Percentiles rank a stretch among this genome's conserved stretches.
Conservation (phyloP, 2,113 vertebrate genomes). For the Leucoraja erinaceus region DNA sequence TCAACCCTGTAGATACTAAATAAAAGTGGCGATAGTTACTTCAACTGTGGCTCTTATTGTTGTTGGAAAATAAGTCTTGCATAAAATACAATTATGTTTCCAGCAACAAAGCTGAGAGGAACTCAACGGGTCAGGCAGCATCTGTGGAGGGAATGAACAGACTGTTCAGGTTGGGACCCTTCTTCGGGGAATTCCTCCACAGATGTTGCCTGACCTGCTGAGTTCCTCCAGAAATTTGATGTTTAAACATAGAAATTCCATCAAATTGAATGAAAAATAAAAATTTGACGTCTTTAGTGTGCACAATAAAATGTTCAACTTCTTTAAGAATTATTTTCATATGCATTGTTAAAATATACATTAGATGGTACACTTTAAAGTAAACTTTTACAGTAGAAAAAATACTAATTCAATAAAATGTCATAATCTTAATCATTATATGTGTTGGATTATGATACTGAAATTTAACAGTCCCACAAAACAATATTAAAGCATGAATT, state of each 20-base stretch:
- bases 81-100: neutral
- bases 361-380: neutral
- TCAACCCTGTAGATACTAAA: neutral
- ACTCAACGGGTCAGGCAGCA: no score
- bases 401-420: neutral
- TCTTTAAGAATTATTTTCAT: neutral
- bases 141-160: no score
- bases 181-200: no score
- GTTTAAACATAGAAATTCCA: no score
- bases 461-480: neutral
- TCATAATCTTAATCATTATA: neutral
- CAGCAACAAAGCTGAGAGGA: no score
- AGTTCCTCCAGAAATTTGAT: no score
- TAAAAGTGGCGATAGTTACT: neutral
- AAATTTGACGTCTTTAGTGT: no score
- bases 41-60: neutral
- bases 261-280: no score
- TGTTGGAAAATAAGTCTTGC: neutral
- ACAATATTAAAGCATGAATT: neutral
- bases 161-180: no score
- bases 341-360: neutral
- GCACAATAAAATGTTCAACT: neutral
- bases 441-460: neutral
- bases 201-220: no score
- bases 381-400: neutral